Conservation (phyloP, 2,113 vertebrate species). For the Pavo muticus region DNA sequence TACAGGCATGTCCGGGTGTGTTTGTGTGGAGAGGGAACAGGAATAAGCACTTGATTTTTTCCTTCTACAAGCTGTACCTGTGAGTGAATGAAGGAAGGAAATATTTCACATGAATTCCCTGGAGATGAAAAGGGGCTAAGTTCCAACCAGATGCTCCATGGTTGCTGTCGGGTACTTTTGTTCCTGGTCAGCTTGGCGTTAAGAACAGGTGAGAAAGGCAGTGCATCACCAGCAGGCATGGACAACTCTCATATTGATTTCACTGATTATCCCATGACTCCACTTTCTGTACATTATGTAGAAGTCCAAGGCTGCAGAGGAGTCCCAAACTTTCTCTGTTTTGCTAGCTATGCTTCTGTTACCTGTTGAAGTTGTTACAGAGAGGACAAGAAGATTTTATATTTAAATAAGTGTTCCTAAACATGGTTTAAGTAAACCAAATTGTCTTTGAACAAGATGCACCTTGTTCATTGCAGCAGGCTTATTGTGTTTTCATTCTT, state of each 20-base stretch:
- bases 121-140: neutral
- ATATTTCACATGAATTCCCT: neutral
- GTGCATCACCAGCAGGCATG: rapidly evolving
- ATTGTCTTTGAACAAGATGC: neutral
- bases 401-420: neutral
- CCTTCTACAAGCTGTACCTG: neutral
- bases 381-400: neutral
- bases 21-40: neutral
- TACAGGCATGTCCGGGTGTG: neutral
- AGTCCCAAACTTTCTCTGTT: neutral
- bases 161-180: neutral
- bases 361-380: neutral
- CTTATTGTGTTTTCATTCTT: neutral
- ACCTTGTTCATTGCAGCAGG: neutral
- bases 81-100: neutral
- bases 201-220: neutral
- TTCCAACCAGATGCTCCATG: neutral
- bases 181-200: neutral
- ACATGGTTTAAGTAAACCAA: neutral
- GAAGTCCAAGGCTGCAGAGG: neutral
- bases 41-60: rapidly evolving
- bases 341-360: neutral
- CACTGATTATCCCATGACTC: neutral
- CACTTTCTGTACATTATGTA: neutral
- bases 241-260: neutral